Evolutionary conservation across 2,888 invertebrate species (phyloP), one percentile per base, ranked within the genome.

Genomic region (Liodrosophila aerea): DNA sequence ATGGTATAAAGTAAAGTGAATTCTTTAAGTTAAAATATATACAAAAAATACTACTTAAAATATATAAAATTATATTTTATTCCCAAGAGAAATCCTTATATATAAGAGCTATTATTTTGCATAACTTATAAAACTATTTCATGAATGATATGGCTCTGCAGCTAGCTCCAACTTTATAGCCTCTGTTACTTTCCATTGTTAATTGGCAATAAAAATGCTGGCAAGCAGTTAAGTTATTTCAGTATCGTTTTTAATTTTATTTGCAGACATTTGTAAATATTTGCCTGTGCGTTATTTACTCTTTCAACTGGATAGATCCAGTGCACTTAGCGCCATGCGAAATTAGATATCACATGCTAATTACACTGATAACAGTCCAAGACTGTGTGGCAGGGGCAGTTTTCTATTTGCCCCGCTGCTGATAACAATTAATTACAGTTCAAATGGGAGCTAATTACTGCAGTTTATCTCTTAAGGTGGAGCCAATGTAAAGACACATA

Each of bases 251-350:
- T 33, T 45, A 33, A 54, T 60, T 16, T 54, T 73, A 56, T 78
- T 64, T 62, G 60, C 58, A 39, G 41, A 37, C 18, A 49, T 41
- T 15, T 30, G 49, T 34, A 33, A 64, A 72, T 64, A 64, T 67
- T 57, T 33, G 7, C 41, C 15, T 16, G 4, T 13, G 39, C 15
- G 1, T 45, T 78, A 46, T 82, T 77, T 71, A 43, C 7, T 62
- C 66, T 62, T 76, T 78, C 68, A 85, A 85, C 81, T 78, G 81
- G 85, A 65, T 74, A 65, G 60, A 85, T 82, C 81, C 80, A 82
- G 85, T 76, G 82, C 85, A 73, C 78, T 81, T 84, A 68, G 69
- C 81, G 75, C 64, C 64, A 54, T 47, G 53, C 33, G 31, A 61
- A 76, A 64, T 68, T 56, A 73, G 59, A 43, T 8, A 56, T 36